phyloP scores from a whole-genome alignment of 1,140 invertebrate species.

The Polypedilum pembai region DNA sequence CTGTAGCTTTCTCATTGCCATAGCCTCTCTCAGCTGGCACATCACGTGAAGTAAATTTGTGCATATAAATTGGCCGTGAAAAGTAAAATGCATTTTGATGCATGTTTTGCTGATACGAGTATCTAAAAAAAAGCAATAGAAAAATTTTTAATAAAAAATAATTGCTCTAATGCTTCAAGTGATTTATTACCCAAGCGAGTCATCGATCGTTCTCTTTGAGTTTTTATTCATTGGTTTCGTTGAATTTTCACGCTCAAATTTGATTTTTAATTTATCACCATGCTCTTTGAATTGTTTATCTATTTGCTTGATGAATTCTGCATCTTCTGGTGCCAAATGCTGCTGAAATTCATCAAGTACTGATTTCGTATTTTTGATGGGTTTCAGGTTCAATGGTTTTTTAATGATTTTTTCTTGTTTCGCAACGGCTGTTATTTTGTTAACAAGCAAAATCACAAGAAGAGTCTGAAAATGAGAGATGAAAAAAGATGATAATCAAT shows the following conservation, averaged over 20 bases:
- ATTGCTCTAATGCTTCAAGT: slow-evolving; percentile 13
- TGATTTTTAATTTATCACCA: slow-evolving; percentile 42
- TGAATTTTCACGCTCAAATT: slow-evolving; percentile 39
- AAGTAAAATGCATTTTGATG: slow-evolving; percentile 10
- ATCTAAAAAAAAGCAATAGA: neutral
- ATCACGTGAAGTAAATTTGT: slow-evolving; percentile 32
- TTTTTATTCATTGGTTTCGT: slow-evolving; percentile 36
- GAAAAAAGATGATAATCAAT: neutral
- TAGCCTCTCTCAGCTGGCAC: slow-evolving; percentile 33
- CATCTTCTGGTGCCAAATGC: slow-evolving; percentile 38
- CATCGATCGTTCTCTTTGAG: slow-evolving; percentile 41
- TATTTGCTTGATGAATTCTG: slow-evolving; percentile 42
- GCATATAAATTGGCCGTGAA: neutral
- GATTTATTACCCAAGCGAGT: slow-evolving; percentile 39
- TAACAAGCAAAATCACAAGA: neutral
- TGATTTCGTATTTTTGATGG: slow-evolving; percentile 30
- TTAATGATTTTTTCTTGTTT: slow-evolving; percentile 24
- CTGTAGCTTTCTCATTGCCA: neutral
- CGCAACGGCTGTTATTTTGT: neutral
- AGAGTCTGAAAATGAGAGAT: neutral
- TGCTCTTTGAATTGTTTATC: slow-evolving; percentile 43
- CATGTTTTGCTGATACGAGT: neutral
- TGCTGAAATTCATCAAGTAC: slow-evolving; percentile 35
- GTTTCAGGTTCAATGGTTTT: slow-evolving; percentile 26
- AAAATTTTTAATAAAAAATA: slow-evolving; percentile 25